A percentile compares a stretch with the other conserved stretches of the same genome.
These are phyloP conservation scores for Paratilapia polleni DNA, from an alignment of 2,113 vertebrate species.

Conservation along the genomic window DNA sequence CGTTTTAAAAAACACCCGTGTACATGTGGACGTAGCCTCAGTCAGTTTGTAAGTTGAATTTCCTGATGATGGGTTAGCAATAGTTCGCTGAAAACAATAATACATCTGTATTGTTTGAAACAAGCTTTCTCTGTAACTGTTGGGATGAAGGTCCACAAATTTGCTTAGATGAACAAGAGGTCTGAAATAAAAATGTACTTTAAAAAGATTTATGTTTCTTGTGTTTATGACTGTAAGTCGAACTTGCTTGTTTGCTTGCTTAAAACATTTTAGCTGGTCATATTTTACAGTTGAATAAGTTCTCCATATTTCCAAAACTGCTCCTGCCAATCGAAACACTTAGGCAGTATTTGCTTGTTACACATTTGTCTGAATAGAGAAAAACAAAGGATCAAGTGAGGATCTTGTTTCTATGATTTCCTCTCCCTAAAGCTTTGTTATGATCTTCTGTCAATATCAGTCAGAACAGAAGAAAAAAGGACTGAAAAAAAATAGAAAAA, in stretches of 20 bases:
- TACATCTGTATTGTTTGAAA: background rate
- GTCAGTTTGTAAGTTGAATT: background rate
- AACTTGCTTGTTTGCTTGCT: background rate
- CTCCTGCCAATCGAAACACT: background rate
- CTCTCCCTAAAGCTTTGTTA: background rate
- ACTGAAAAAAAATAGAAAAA: background rate
- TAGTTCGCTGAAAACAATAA: background rate
- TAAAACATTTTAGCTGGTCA: background rate
- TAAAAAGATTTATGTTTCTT: no score
- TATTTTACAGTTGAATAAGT: background rate
- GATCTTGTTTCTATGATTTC: background rate
- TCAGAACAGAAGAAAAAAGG: background rate
- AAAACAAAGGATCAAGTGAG: background rate
- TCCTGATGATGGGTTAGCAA: background rate
- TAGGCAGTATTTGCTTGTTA: background rate
- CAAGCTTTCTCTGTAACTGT: background rate
- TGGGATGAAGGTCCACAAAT: background rate
- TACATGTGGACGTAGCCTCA: no score
- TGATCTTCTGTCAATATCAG: slow-evolving; percentile 1
- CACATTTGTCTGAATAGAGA: background rate
- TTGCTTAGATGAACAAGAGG: background rate
- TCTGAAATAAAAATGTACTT: background rate
- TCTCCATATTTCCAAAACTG: background rate
- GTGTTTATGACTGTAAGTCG: no score
- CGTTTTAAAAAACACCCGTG: no score